Base-by-base conservation (phyloP, 37 sponge, comb jelly and placozoan genomes). In the Axinella damicornis region DNA sequence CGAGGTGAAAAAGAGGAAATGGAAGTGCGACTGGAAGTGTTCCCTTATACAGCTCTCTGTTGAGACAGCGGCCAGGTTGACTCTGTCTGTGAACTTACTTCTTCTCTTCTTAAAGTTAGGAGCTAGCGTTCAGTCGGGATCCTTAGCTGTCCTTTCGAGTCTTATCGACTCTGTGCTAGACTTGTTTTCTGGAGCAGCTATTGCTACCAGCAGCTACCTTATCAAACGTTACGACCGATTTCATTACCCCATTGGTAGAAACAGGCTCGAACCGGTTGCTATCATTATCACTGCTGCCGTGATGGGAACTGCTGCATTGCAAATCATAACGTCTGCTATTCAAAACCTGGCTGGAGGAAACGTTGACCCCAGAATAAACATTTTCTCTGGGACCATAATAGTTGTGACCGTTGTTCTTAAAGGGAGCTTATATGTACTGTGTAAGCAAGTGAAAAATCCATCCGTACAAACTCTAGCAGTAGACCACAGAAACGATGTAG, bases 221-320 rank as follows among this genome's bases (percentile, higher is more conserved):
- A 79, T 82, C 34, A 41, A 27, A 2, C 76, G 76, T 27, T 73
- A 73, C 34, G 69, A 81, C 35, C 83, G 67, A 2, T 88, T 54
- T 58, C 67, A 76, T 24, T 88, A 88, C 33, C 89, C 89, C 39
- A 53, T 82, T 64, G 89, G 89, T 16, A 57, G 81, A 28, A 74
- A 52, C 30, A 73, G 89, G 34, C 69, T 88, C 28, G 89, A 88
- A 34, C 83, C 89, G 12, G 89, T 88, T 27, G 77, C 89, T 24
- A 88, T 88, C 52, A 36, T 82, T 32, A 72, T 88, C 1, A 81
- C 76, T 41, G 89, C 89, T 21, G 33, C 77, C 16, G 83, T 88
- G 12, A 88, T 88, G 89, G 89, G 89, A 18, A 88, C 89, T n/a
- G 89, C 89, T 53, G 67, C 89, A 35, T 52, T 88, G 32, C 89